These are phyloP conservation scores for Yponomeuta plumbellus DNA, from an alignment of 2,888 invertebrate genomes.

Conservation along the genomic window DNA sequence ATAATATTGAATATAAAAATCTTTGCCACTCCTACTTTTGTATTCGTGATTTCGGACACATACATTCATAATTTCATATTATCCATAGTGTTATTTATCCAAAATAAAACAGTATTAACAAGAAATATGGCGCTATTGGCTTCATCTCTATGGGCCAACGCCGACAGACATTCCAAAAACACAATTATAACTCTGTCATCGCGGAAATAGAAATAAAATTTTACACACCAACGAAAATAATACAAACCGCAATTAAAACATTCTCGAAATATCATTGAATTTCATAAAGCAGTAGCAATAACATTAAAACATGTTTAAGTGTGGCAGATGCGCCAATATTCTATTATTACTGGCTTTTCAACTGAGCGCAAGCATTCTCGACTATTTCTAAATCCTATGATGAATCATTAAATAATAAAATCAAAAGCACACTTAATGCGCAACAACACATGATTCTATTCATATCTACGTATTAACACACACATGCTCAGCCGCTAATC, in stretches of 20 bases:
- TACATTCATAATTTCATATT: background rate
- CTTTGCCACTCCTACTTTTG: background rate
- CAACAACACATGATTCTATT: constrained; percentile 63
- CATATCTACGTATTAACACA: constrained; percentile 59
- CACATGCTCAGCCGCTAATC: constrained; percentile 63
- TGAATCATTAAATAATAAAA: constrained; percentile 78
- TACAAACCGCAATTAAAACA: constrained; percentile 68
- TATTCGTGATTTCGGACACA: background rate
- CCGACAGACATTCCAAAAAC: constrained; percentile 54
- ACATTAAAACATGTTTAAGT: constrained; percentile 64
- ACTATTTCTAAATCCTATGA: constrained; percentile 75
- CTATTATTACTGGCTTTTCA: constrained; percentile 75
- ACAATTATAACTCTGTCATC: constrained; percentile 69
- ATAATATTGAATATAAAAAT: constrained; percentile 16
- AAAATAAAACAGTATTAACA: constrained; percentile 17
- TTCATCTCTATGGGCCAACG: background rate
- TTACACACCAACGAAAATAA: constrained; percentile 61
- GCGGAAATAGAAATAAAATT: constrained; percentile 59
- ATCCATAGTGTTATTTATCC: background rate
- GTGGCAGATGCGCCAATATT: constrained; percentile 73
- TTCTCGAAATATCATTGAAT: constrained; percentile 64
- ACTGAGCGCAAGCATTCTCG: constrained; percentile 64
- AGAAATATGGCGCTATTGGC: background rate
- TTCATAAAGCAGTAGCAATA: constrained; percentile 64
- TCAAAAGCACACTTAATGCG: constrained; percentile 74